phyloP scores from a whole-genome alignment of 2,113 vertebrate genomes.

The Myiagra hebetior region DNA sequence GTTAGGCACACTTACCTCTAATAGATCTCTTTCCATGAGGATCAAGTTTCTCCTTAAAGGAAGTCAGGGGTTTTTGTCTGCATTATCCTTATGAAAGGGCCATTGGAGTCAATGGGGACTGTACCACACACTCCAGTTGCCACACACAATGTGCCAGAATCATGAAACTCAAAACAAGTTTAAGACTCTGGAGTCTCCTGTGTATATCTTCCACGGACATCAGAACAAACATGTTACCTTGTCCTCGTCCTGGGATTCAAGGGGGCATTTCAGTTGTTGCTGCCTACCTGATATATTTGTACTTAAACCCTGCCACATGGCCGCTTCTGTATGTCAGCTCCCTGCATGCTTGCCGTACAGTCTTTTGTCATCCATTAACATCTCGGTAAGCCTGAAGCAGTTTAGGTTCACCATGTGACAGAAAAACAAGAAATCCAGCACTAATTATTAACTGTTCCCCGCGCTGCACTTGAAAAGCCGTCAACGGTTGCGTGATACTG shows the following conservation, averaged over 20 bases:
- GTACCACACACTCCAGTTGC: not conserved
- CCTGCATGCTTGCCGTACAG: not conserved
- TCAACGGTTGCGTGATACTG: not conserved
- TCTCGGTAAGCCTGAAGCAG: not conserved
- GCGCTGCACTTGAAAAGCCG: not conserved
- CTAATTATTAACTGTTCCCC: not conserved
- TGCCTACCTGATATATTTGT: not conserved
- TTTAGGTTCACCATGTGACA: not conserved
- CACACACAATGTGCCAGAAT: rapidly evolving
- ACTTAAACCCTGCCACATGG: not conserved
- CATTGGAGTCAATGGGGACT: not conserved
- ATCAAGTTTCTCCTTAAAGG: not conserved
- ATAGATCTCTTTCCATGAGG: not conserved
- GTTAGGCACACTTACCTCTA: not conserved
- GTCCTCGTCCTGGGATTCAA: not conserved
- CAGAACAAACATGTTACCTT: not conserved
- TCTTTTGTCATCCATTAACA: not conserved
- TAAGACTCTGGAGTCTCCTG: not conserved
- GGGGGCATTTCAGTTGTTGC: not conserved
- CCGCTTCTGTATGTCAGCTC: not conserved
- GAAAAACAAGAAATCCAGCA: not conserved
- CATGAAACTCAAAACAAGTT: not conserved
- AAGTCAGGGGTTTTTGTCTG: not conserved
- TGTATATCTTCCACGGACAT: rapidly evolving
- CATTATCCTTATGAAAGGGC: not conserved